Evolutionary conservation across 2,113 vertebrate species (phyloP).

Genomic region (Trichomycterus rosablanca): DNA sequence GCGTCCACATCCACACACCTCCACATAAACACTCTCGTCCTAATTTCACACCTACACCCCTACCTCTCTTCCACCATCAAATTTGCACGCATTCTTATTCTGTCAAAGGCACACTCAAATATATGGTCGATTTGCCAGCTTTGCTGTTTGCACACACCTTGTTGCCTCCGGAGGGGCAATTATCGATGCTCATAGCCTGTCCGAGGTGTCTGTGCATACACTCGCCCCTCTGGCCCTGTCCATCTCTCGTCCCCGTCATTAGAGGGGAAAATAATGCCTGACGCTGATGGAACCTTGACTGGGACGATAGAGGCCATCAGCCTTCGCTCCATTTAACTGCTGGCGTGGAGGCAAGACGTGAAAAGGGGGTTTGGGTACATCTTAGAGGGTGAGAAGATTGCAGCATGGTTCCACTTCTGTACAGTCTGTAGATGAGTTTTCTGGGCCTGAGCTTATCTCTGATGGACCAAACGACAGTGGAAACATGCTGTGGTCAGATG

Average conservation of each 20-base stretch:
- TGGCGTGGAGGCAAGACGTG: neutral
- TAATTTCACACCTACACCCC: constrained; percentile 37
- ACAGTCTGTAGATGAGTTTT: too few relatives aligned
- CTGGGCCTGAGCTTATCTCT: too few relatives aligned
- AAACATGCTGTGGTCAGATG: too few relatives aligned
- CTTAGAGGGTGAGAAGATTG: neutral
- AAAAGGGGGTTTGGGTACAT: neutral
- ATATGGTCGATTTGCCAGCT: constrained; percentile 55
- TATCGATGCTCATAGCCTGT: constrained; percentile 68
- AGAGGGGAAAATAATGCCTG: constrained; percentile 61
- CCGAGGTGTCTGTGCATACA: constrained; percentile 62
- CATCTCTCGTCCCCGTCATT: constrained; percentile 55
- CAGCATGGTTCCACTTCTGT: too few relatives aligned
- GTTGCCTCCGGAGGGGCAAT: constrained; percentile 68
- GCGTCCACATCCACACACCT: constrained; percentile 32
- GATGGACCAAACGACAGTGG: too few relatives aligned
- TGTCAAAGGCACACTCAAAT: constrained; percentile 24
- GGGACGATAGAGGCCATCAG: constrained; percentile 56
- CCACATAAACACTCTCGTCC: constrained; percentile 29
- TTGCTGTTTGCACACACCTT: constrained; percentile 61
- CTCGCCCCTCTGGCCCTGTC: constrained; percentile 52
- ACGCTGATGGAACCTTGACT: constrained; percentile 57
- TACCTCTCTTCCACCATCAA: constrained; percentile 2
- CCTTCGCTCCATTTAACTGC: constrained; percentile 60
- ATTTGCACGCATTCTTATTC: constrained; percentile 21